Base-by-base conservation (phyloP, 2,888 invertebrate species). In the Pollenia amentaria region DNA sequence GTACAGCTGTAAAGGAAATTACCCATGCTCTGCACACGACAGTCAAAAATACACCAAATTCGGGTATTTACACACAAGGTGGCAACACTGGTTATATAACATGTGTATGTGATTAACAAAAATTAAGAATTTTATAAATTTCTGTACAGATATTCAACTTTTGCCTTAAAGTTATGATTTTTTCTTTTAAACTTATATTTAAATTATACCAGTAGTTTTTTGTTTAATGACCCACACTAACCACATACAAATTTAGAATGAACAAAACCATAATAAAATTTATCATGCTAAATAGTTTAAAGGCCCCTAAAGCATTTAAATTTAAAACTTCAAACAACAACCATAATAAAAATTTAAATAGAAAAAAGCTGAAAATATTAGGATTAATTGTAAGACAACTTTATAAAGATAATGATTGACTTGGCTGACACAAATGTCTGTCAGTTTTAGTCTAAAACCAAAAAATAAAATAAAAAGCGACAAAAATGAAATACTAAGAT, bases 321-420 rank as follows among this genome's bases (percentile, higher is more conserved):
- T 51, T 40, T 70, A 64, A 62, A 29, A 48, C 53, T 75, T 18
- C 44, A 75, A 62, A 60, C 51, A 21, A 48, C 64, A 75, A 42
- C 18, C 42, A 53, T 46, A 55, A 69, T 69, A 69, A 65, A 48
- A 29, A n/a, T 16, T 57, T 8, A 60, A 69, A 70, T 42, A 48
- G 3, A 29, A 67, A 65, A 53, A 64, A 14, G n/a, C 16, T 18
- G 42, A 73, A 64, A 53, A 64, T 60, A 84, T 80, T 62, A 21
- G 80, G 65, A 87, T 87, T 87, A 80, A 77, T 80, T 77, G 60
- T 29, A 51, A 69, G 67, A 87, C 84, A 87, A 64, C 80, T 87
- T 77, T 82, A 77, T 83, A 69, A n/a, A 77, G 77, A 87, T 80
- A 80, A 76, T 77, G 83, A 83, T 83, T 86, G 86, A 83, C 75